phyloP scores from a whole-genome alignment of 2,888 invertebrate species.

The Allophyes oxyacanthae region DNA sequence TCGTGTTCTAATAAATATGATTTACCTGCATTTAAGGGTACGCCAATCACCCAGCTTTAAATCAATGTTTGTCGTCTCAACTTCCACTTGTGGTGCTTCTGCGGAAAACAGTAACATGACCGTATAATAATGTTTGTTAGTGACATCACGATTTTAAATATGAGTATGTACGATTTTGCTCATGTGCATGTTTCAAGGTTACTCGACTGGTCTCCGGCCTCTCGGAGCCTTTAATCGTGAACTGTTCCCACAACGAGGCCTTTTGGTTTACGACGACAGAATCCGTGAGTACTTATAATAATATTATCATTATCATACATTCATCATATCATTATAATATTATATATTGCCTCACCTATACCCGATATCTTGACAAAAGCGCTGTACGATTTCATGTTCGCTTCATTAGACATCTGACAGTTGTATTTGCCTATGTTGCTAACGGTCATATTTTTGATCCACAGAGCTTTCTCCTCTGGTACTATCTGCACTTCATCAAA shows the following conservation, averaged over 20 bases:
- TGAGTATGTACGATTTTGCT: no score
- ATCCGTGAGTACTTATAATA: no score
- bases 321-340: no score
- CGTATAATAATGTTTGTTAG: background rate
- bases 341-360: constrained; percentile 66
- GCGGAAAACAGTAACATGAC: constrained; percentile 35
- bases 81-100: constrained; percentile 72
- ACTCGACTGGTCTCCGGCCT: no score
- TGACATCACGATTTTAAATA: background rate
- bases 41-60: constrained; percentile 67
- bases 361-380: constrained; percentile 72
- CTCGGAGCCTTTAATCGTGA: no score
- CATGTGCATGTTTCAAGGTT: no score
- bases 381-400: constrained; percentile 53
- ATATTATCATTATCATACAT: no score
- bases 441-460: constrained; percentile 73
- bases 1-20: no score
- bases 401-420: constrained; percentile 69
- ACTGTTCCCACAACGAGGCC: no score
- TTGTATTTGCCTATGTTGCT: constrained; percentile 72
- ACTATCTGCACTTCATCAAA: constrained; percentile 57
- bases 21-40: constrained; percentile 73
- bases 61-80: constrained; percentile 56
- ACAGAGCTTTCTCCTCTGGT: constrained; percentile 62
- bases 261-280: no score